Conservation (phyloP, 2,888 invertebrate genomes). For the Tetragonula carbonaria region DNA sequence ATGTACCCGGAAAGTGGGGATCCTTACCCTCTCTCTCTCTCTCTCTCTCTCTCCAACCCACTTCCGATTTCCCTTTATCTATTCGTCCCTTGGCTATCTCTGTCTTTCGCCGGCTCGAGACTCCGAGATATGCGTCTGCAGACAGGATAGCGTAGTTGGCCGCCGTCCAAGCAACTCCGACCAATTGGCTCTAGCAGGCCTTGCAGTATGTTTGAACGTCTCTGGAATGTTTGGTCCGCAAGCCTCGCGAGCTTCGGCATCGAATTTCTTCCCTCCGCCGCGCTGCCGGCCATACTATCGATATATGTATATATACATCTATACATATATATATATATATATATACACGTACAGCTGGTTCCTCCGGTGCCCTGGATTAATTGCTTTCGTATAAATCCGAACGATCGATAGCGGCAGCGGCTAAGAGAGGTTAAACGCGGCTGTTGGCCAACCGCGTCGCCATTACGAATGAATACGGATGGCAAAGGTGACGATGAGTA, state of each 20-base stretch:
- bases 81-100: conserved; percentile 21
- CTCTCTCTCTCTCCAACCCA: not conserved
- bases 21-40: conserved; percentile 4
- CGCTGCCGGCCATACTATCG: not conserved
- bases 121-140: conserved; percentile 73
- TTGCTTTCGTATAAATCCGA: conserved; percentile 70
- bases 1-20: conserved; percentile 28
- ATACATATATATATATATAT: not conserved
- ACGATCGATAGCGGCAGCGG: conserved; percentile 42
- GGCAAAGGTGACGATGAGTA: conserved; percentile 47
- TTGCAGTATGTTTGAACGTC: conserved; percentile 68
- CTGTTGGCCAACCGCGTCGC: conserved; percentile 1
- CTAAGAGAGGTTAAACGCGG: not conserved
- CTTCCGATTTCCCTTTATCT: conserved; percentile 32
- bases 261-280: conserved; percentile 51
- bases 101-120: conserved; percentile 43
- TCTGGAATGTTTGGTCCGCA: conserved; percentile 71
- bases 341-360: conserved; percentile 11
- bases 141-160: conserved; percentile 77
- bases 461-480: conserved; percentile 51
- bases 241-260: conserved; percentile 43
- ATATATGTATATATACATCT: not conserved
- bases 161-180: conserved; percentile 79
- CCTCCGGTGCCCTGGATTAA: conserved; percentile 67
- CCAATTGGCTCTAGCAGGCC: conserved; percentile 76